Base-by-base conservation (phyloP, 2,888 invertebrate genomes). In the Andrena flavipes region DNA sequence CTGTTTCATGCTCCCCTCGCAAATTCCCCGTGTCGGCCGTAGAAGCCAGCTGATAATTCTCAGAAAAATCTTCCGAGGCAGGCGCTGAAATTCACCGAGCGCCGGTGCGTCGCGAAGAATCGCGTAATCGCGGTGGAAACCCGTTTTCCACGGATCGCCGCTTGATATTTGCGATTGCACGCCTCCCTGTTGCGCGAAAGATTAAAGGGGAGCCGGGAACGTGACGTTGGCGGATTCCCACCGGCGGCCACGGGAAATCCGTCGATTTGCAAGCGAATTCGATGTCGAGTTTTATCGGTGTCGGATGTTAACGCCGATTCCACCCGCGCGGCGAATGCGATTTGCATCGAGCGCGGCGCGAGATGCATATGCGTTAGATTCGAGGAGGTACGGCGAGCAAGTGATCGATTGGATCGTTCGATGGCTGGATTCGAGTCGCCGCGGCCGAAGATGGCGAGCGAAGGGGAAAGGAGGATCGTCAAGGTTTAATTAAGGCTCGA, bases 401-500 rank as follows among this genome's bases (percentile, higher is more conserved):
- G 54, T n/a, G 23, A 56, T 56, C 56, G 23, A 23, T 5, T 5
- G 13, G 42, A 5, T 16, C 42, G 42, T 16, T 42, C 56, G 8
- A 2, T 1, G 10, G 56, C 1, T 56, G 26, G 23, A 20, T 54
- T 54, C 13, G 8, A 56, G 8, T 26, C 10, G 20, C 54, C 2
- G 2, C 10, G 0, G 4, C 10, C 56, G 23, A n/a, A 20, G 20
- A 54, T 3, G 33, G 13, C 10, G 20, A 29, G 30, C 13, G 54
- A 13, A 10, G 29, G 10, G 60, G 13, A 16, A 29, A n/a, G 20
- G 16, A 65, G 56, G 26, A 59, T 60, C 23, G 23, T 59, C n/a
- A 33, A 26, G 62, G 26, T 56, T 78, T 78, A 78, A 78, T 75
- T 76, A 78, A 75, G 62, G 51, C 33, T 30, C 23, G 23, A 64